Evolutionary conservation across 2,113 vertebrate species (phyloP), one percentile per base, ranked within the genome.

Genomic region (Varanus komodoensis): DNA sequence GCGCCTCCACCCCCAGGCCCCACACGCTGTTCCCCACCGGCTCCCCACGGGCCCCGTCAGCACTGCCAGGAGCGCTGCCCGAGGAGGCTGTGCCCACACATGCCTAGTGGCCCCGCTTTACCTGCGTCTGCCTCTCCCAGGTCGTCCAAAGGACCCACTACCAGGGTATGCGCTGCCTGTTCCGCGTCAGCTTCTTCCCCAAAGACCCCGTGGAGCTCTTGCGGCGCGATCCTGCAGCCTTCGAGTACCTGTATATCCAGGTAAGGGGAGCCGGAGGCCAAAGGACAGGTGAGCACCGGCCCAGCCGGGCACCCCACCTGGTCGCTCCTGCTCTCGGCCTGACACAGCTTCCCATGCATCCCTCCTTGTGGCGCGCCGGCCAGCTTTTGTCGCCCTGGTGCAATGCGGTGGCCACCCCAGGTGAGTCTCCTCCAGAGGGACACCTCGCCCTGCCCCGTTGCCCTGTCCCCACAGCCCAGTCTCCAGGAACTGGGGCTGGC

Each of bases 81-180:
- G 38, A 44, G 38, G 38, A 44, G 38, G 38, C 38, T 44, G 38
- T 44, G 38, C 38, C 38, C 38, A 44, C 38, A 44, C 38, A 44
- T 3, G 38, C 38, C 38, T 44, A 44, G 38, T 23, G 2, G 11
- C n/a, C n/a, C 4, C 1, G 3, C 21, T 25, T 48, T 17, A 3
- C 19, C 17, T 4, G 50, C 0, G 7, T 29, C 6, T 0, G 9
- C 68, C n/a, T 8, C 17, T 9, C 23, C 79, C 92, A 99, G 99
- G 99, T 99, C 92, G 99, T 99, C n/a, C 99, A 99, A 90, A 97
- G 98, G 97, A 99, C 98, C 81, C 99, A 99, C 95, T 99, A 99
- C 96, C 98, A 99, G 48, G 98, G 98, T 94, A 99, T 99, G 99
- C 98, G 98, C 96, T 99, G 99, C 97, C 98, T 99, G 92, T 99